Evolutionary conservation across 2,797 vertebrate genomes (phyloP).

Genomic region (Valencia hispanica): DNA sequence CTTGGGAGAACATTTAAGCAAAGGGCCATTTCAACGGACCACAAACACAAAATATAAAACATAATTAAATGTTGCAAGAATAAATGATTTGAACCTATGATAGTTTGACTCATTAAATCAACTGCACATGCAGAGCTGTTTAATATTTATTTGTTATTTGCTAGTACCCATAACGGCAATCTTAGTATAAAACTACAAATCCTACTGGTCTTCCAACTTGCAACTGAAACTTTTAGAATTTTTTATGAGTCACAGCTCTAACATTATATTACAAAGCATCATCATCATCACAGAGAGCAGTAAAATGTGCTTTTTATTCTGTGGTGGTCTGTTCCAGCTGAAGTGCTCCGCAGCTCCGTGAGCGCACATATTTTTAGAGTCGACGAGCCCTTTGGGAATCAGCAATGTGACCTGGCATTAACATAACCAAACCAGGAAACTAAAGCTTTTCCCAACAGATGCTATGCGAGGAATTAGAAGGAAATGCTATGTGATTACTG

Average conservation of each 20-base stretch:
- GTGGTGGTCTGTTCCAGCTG: conserved; percentile 45
- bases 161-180: too few species aligned
- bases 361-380: conserved; percentile 54
- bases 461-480: conserved; percentile 46
- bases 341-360: conserved; percentile 47
- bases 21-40: too few species aligned
- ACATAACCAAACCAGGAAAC: conserved; percentile 46
- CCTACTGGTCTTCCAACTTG: not conserved
- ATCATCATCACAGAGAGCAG: conserved; percentile 41
- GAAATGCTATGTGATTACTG: conserved; percentile 40
- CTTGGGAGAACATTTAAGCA: too few species aligned
- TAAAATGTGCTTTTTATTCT: conserved; percentile 52
- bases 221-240: not conserved
- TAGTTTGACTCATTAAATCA: not conserved
- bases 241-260: conserved; percentile 7
- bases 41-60: too few species aligned
- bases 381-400: conserved; percentile 49
- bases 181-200: not conserved
- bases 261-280: conserved; percentile 19
- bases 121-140: not conserved
- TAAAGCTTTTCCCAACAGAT: conserved; percentile 38
- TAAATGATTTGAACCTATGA: not conserved
- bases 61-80: too few species aligned
- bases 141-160: not conserved
- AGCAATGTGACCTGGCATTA: conserved; percentile 62